Evolutionary conservation across 2,888 invertebrate genomes (phyloP), one percentile per base, ranked within the genome.

Genomic region (Bugula neritina): DNA sequence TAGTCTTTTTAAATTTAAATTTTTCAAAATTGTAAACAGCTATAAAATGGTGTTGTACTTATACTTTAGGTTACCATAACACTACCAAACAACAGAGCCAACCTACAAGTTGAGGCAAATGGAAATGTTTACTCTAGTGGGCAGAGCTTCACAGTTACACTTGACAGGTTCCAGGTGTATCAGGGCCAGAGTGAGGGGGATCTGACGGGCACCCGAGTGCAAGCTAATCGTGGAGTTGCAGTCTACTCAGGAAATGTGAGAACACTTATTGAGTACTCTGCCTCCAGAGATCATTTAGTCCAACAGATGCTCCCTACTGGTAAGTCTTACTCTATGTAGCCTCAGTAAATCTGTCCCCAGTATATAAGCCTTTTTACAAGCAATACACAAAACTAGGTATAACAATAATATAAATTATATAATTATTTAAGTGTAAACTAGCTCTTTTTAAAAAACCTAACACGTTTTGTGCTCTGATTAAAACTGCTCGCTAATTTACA

Each of bases 281-380:
- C 25, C 17, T 70, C 70, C 17, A 35, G 70, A 35, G 70, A 70
- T 52, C 70, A 70, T 70, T 25, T 70, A 3, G 70, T 70, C 35
- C 52, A 70, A 29, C 70, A 70, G 29, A 70, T 70, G 52, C 52
- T 54, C 13, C 70, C 54, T 23, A 54, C 63, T 10, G 31, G 63
- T 63, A 25, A 31, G 63, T 5, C 5, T 5, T 57, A 25, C n/a
- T n/a, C n/a, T n/a, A n/a, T n/a, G n/a, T n/a, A n/a, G n/a, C n/a
- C n/a, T n/a, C n/a, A n/a, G n/a, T n/a, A n/a, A n/a, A n/a, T n/a
- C n/a, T n/a, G n/a, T n/a, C n/a, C n/a, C n/a, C n/a, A n/a, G n/a
- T n/a, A n/a, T n/a, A n/a, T n/a, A n/a, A n/a, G n/a, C n/a, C n/a
- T n/a, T n/a, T n/a, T n/a, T n/a, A n/a, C n/a, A n/a, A n/a, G n/a